Conservation (phyloP, 2,888 invertebrate genomes). For the Pecten maximus region DNA sequence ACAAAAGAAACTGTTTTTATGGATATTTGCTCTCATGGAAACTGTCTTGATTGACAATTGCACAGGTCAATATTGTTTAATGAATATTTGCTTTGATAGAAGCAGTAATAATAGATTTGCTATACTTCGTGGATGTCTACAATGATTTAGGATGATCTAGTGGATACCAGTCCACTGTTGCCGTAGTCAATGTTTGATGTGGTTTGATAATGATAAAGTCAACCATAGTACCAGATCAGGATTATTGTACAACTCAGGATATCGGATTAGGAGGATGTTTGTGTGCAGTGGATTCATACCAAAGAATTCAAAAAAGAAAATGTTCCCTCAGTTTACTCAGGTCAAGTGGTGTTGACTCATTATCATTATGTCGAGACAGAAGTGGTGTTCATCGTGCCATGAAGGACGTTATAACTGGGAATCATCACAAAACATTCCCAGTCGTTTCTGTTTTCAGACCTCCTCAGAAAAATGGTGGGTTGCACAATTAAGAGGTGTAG, state of each 20-base stretch:
- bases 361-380: background rate
- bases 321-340: background rate
- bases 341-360: background rate
- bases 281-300: background rate
- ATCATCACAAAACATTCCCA: background rate
- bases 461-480: conserved; percentile 27
- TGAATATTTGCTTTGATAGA: too few species aligned
- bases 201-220: too few species aligned
- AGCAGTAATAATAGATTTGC: too few species aligned
- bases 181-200: background rate
- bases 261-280: background rate
- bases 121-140: too few species aligned
- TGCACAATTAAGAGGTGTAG: background rate
- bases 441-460: background rate
- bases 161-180: background rate
- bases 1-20: background rate
- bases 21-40: background rate
- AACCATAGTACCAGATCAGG: too few species aligned
- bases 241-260: background rate
- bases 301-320: background rate
- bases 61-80: too few species aligned
- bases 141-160: too few species aligned
- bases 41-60: background rate
- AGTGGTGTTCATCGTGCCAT: background rate
- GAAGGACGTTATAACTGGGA: background rate